phyloP scores from a whole-genome alignment of 37 sponge, comb jelly and placozoan species.

The Beroe ovata region DNA sequence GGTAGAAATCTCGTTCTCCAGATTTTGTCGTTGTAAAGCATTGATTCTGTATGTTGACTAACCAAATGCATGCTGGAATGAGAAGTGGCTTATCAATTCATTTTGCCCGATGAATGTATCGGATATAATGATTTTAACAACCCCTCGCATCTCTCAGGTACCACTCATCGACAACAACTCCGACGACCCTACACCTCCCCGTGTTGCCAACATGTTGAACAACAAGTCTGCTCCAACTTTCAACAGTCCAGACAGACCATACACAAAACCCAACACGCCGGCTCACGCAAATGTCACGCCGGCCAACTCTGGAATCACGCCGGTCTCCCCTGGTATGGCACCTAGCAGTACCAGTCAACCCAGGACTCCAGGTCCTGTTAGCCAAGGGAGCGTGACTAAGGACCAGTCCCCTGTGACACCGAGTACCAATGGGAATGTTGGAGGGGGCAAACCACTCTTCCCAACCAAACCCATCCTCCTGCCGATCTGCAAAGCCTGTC shows the following conservation, averaged over 20 bases:
- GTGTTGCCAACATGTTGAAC: background rate
- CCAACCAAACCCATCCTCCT: conserved; percentile 3
- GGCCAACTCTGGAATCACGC: background rate
- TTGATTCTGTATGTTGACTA: too few relatives aligned
- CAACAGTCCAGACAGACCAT: conserved; percentile 35
- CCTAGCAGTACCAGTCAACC: background rate
- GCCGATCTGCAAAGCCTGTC: conserved; percentile 39
- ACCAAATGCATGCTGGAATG: too few relatives aligned
- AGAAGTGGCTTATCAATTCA: too few relatives aligned
- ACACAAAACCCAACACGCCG: background rate
- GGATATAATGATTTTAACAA: too few relatives aligned
- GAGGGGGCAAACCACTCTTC: conserved; percentile 6
- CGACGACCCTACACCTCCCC: background rate
- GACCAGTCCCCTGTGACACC: background rate
- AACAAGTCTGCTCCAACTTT: background rate
- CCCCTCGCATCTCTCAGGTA: background rate
- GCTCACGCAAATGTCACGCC: background rate
- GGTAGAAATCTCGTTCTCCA: too few relatives aligned
- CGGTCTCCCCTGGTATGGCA: background rate
- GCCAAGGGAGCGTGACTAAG: background rate
- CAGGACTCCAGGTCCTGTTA: background rate
- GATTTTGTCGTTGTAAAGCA: too few relatives aligned
- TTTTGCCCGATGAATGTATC: too few relatives aligned
- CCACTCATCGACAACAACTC: background rate
- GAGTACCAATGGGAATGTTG: background rate